Evolutionary conservation across 2,113 vertebrate species (phyloP).

Genomic region (Fulmarus glacialis): DNA sequence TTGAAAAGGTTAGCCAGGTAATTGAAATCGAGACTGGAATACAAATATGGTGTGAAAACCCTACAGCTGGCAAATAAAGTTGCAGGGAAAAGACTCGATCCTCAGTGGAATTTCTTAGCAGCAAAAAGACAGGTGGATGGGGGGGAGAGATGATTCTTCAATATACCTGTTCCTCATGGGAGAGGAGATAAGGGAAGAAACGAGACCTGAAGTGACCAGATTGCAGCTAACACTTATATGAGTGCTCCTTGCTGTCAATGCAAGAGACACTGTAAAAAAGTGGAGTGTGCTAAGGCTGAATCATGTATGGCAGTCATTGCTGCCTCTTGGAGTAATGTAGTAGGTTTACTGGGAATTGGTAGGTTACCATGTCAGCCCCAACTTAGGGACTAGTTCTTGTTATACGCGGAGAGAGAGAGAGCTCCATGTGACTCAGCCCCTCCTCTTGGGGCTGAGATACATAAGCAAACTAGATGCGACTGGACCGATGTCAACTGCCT

Average conservation of each 20-base stretch:
- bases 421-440: not conserved
- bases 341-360: not conserved
- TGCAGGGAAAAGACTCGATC: not conserved
- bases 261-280: not conserved
- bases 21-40: conserved; percentile 71
- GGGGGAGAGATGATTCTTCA: not conserved
- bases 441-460: not conserved
- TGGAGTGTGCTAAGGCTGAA: not conserved
- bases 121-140: not conserved
- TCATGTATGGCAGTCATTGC: not conserved
- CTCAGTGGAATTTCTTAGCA: not conserved
- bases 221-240: not conserved
- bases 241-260: not conserved
- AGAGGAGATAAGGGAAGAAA: not conserved
- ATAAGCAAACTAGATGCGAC: not conserved
- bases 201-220: not conserved
- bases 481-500: not conserved
- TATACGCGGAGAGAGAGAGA: not conserved
- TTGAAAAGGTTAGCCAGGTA: conserved; percentile 69
- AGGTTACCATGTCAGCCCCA: not conserved
- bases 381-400: not conserved
- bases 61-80: conserved; percentile 27
- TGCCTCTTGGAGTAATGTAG: not conserved
- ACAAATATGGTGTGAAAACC: conserved; percentile 16
- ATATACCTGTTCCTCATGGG: not conserved